phyloP scores from a whole-genome alignment of 2,113 vertebrate genomes.

The Eclectus roratus region DNA sequence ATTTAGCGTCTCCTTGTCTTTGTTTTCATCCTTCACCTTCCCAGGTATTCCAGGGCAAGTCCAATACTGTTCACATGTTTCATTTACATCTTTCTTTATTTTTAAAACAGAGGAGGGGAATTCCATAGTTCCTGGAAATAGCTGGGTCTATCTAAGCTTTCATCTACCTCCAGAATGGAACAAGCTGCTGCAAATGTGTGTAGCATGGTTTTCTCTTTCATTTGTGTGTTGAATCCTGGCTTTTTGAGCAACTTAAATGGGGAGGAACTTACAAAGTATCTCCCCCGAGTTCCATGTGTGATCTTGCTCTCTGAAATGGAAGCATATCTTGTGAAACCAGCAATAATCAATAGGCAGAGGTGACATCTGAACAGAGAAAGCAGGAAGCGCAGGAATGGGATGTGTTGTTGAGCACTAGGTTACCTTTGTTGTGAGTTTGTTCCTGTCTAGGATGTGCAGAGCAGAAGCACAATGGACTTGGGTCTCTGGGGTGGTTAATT shows the following conservation, averaged over 20 bases:
- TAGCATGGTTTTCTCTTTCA: background rate
- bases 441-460: background rate
- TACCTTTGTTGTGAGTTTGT: background rate
- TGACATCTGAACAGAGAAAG: background rate
- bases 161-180: background rate
- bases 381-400: background rate
- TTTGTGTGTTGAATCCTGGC: background rate
- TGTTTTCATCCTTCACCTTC: background rate
- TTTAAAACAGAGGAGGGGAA: background rate
- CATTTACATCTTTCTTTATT: background rate
- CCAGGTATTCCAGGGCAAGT: background rate
- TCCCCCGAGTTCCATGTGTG: fast-evolving
- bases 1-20: background rate
- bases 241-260: background rate
- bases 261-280: background rate
- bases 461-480: background rate
- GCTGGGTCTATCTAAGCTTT: background rate
- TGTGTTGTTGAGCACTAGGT: background rate
- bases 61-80: background rate
- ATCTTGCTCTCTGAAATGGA: background rate
- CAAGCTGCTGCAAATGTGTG: background rate
- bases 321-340: background rate
- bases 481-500: background rate
- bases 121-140: background rate
- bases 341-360: background rate